Evolutionary conservation across 1,140 invertebrate species (phyloP).

Genomic region (Ridgeia piscesae): DNA sequence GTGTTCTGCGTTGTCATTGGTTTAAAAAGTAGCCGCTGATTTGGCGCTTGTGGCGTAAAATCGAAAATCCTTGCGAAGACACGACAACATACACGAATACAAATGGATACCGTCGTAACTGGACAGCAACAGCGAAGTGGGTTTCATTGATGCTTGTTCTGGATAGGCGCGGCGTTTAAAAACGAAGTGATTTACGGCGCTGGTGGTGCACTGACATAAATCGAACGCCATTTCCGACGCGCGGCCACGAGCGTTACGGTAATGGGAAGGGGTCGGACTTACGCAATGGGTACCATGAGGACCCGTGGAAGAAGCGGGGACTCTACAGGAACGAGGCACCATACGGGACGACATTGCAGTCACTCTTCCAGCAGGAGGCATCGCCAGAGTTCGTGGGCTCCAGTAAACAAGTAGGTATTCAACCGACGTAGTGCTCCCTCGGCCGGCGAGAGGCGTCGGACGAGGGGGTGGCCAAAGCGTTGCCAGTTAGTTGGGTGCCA

Average conservation of each 20-base stretch:
- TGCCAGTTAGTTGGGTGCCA: too few relatives aligned
- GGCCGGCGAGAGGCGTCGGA: not conserved
- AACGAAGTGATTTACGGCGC: not conserved
- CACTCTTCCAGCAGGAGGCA: not conserved
- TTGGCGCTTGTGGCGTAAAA: not conserved
- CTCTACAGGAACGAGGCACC: not conserved
- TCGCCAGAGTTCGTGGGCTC: conserved; percentile 2
- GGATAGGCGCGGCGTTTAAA: not conserved
- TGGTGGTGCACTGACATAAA: not conserved
- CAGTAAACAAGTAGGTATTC: not conserved
- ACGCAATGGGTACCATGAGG: not conserved
- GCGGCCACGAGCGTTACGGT: not conserved
- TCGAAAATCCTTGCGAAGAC: not conserved
- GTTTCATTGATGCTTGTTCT: not conserved
- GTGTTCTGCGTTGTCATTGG: not conserved
- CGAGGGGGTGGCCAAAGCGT: not conserved
- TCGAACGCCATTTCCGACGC: not conserved
- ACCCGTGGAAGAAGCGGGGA: not conserved
- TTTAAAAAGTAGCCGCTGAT: not conserved
- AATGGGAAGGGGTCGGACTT: not conserved
- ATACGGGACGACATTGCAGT: not conserved
- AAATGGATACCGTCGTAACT: not conserved
- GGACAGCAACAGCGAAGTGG: not conserved
- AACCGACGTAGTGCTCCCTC: not conserved
- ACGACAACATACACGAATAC: not conserved